Evolutionary conservation across 2,113 vertebrate species (phyloP), one percentile per base, ranked within the genome.

Genomic region (Amia ocellicauda): DNA sequence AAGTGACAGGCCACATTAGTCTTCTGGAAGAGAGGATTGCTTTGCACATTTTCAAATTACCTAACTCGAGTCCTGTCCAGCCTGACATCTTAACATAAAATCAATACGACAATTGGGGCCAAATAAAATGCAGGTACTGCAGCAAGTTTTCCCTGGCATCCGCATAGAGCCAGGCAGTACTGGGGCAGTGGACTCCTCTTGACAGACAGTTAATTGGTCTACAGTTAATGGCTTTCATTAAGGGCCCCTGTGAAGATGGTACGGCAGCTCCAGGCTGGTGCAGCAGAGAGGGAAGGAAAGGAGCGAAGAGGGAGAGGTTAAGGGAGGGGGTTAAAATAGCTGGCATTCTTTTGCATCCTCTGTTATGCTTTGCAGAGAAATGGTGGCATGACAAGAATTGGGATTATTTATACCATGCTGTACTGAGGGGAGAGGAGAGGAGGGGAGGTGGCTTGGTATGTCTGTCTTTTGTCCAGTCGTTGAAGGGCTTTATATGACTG

Each of bases 111-210:
- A 36, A n/a, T 11, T 57, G 40, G 10, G 23, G 26, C 7, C 10
- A 22, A 19, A 11, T 50, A 10, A 19, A 10, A 47, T 61, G 42
- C 17, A 3, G n/a, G n/a, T n/a, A n/a, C n/a, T 19, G 13, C 8
- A 16, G 16, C 28, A 29, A 42, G 16, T 14, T 20, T 60, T 72
- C n/a, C n/a, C 5, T 36, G 11, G 31, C 65, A 74, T 68, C 67
- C 57, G 64, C 19, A n/a, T n/a, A 16, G 40, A 68, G 40, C 24
- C 72, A 72, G 64, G 24, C 47, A 22, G 31, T 5, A 7, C 28
- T 51, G 14, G 36, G 60, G 51, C 56, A 66, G 66, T 24, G 14
- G 0, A 61, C 7, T 28, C 31, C 62, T 68, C 31, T 47, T 58
- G 61, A 52, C 36, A 36, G 47, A 51, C 23, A 29, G 9, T 61